Percentiles rank a stretch among this genome's conserved stretches.
Evolutionary conservation across 2,797 vertebrate genomes (phyloP).

Genomic region (Oreochromis grahami): DNA sequence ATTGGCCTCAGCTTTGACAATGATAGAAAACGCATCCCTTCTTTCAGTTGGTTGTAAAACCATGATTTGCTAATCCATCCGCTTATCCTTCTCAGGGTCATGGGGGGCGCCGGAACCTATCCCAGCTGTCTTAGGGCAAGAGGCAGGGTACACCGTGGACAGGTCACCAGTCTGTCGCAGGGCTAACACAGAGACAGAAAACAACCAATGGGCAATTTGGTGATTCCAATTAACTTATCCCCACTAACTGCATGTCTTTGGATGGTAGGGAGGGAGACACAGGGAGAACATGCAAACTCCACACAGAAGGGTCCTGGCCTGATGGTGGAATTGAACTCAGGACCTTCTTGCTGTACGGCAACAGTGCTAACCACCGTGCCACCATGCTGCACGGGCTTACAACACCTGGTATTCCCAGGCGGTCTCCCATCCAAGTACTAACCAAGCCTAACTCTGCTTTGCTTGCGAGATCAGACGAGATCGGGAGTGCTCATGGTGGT

Average conservation of each 20-base stretch:
- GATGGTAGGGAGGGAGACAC: no score
- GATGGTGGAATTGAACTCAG: not conserved
- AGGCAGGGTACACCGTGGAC: fast-evolving
- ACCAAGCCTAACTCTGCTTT: not conserved
- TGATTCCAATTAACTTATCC: not conserved
- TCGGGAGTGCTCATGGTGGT: fast-evolving
- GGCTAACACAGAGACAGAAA: not conserved
- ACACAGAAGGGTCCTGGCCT: not conserved
- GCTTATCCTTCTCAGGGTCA: fast-evolving
- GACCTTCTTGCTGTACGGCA: fast-evolving
- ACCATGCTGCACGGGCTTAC: not conserved
- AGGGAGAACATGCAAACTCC: not conserved
- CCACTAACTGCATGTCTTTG: not conserved
- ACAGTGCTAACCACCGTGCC: not conserved
- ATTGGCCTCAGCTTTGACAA: not conserved
- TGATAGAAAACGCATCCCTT: not conserved
- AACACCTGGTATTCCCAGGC: not conserved
- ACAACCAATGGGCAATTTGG: not conserved
- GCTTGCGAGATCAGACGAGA: not conserved
- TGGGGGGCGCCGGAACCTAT: not conserved
- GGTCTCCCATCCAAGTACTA: not conserved
- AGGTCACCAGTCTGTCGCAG: not conserved
- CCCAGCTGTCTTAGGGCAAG: not conserved
- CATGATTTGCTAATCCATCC: not conserved
- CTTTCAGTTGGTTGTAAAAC: not conserved